Evolutionary conservation across 2,797 vertebrate genomes (phyloP), one percentile per base, ranked within the genome.

Genomic region (Betta splendens): DNA sequence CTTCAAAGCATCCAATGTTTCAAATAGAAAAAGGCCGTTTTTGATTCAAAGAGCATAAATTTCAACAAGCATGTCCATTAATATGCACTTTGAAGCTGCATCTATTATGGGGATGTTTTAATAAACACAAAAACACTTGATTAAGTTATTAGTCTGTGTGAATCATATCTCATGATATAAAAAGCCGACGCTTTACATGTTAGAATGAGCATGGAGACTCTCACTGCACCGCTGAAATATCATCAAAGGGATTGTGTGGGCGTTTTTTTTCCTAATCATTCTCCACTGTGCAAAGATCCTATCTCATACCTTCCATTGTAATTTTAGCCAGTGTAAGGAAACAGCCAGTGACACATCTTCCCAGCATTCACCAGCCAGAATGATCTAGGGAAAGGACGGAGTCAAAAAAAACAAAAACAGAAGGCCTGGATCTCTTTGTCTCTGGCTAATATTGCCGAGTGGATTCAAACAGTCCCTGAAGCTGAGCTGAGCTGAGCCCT

Each of bases 391-490:
- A 75, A 69, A 86, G 83, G 84, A 85, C 75, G 75, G 67, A 65
- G 66, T 81, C 80, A 51, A 74, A 71, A 76, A 76, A 87, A 84
- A 67, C 48, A 76, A 76, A 87, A 84, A 67, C 48, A 80, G 54
- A 60, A 64, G 71, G 45, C 49, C 48, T 52, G 51, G 72, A 77
- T 86, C 55, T 83, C 82, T 88, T 90, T 91, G 87, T 90, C 89
- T 91, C 76, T 58, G 16, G 3, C 75, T 73, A 62, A 83, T 89
- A 81, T 85, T 61, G 73, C 67, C 26, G 52, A 80, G 74, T 85
- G 74, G 87, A 89, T 85, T 88, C 89, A 80, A 83, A 81, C 84
- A 51, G 64, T 76, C 80, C 81, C 79, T 75, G 78, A 85, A 86
- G 83, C 84, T 79, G 79, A 88, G 85, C 85, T 85, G 85, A 87